These are phyloP conservation scores for Acleris emargana DNA, from an alignment of 2,888 invertebrate species.

Conservation along the genomic window DNA sequence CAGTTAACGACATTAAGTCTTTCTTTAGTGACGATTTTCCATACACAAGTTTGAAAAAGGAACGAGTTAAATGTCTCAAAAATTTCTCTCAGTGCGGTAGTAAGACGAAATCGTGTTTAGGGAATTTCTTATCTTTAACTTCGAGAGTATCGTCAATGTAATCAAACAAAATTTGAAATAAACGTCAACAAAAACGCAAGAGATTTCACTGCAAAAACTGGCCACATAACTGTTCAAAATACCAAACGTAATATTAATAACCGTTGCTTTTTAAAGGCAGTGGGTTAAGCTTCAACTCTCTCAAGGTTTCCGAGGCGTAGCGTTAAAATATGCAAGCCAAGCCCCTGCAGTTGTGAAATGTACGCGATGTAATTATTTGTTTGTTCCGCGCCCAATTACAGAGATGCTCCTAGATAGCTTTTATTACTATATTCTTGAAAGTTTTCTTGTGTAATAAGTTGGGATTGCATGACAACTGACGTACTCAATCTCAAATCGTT, in stretches of 20 bases:
- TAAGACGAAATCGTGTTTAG: neutral
- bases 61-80: too few species aligned
- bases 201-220: neutral
- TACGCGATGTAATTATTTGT: constrained; percentile 41
- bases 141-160: too few species aligned
- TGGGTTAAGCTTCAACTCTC: constrained; percentile 35
- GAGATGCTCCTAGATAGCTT: constrained; percentile 39
- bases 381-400: constrained; percentile 44
- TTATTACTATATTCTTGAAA: constrained; percentile 35
- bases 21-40: too few species aligned
- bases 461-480: constrained; percentile 29
- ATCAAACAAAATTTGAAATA: too few species aligned
- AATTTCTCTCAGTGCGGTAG: too few species aligned
- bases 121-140: too few species aligned
- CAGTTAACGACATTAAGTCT: too few species aligned
- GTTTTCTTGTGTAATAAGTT: constrained; percentile 30
- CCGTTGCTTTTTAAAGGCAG: constrained; percentile 36
- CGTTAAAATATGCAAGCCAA: constrained; percentile 43
- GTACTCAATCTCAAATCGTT: constrained; percentile 14
- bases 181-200: too few species aligned
- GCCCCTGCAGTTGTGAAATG: constrained; percentile 42
- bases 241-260: constrained; percentile 36
- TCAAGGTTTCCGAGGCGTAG: constrained; percentile 32
- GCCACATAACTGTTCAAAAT: constrained; percentile 31
- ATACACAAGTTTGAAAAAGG: too few species aligned